Evolutionary conservation across 2,797 vertebrate genomes (phyloP).

Genomic region (Sorex maritimensis): DNA sequence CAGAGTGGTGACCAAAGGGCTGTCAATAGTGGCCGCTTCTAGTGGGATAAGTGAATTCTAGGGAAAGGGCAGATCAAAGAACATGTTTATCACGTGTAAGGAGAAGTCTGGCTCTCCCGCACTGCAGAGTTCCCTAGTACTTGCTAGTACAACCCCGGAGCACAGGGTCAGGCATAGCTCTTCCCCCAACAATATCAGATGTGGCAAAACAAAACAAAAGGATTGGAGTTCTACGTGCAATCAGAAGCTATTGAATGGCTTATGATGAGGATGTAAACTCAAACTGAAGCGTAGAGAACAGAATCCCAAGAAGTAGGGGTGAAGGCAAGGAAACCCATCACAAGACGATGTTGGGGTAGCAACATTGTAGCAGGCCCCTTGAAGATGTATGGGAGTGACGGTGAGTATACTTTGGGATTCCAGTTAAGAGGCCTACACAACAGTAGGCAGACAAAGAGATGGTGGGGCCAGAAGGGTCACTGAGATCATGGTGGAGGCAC

Average conservation of each 20-base stretch:
- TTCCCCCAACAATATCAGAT: too few relatives aligned
- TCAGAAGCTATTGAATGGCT: not conserved
- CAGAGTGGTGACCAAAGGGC: not conserved
- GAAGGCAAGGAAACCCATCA: not conserved
- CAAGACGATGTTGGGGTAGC: not conserved
- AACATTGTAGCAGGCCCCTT: not conserved
- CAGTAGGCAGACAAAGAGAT: too few relatives aligned
- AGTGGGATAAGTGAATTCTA: too few relatives aligned
- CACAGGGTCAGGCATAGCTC: too few relatives aligned
- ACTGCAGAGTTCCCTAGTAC: too few relatives aligned
- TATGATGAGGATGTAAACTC: not conserved
- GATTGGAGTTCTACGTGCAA: not conserved
- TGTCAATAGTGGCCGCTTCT: not conserved
- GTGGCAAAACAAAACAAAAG: not conserved
- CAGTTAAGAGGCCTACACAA: not conserved
- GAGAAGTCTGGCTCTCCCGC: too few relatives aligned
- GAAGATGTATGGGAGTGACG: not conserved
- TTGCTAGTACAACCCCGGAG: too few relatives aligned
- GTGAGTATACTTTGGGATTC: not conserved
- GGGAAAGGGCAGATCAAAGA: too few relatives aligned
- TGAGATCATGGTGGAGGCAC: too few relatives aligned
- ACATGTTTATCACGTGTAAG: too few relatives aligned
- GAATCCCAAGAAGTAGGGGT: not conserved
- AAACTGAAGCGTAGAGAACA: not conserved
- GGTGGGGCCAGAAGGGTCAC: too few relatives aligned